Evolutionary conservation across 2,888 invertebrate species (phyloP).

Genomic region (Palloptera scutellata): DNA sequence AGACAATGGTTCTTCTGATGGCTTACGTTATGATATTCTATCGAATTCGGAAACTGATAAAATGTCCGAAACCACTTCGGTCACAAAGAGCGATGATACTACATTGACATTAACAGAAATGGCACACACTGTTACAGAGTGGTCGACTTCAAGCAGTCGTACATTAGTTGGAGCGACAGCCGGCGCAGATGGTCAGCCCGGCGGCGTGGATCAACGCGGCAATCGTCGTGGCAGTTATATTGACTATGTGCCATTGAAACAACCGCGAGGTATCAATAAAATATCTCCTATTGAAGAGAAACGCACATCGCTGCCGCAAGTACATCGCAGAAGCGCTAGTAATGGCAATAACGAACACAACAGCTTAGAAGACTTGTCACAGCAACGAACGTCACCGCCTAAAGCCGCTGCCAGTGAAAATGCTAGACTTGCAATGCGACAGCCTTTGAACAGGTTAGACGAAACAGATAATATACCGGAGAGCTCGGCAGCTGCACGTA

Average conservation of each 20-base stretch:
- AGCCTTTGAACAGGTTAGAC: constrained; percentile 46
- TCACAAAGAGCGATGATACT: constrained; percentile 83
- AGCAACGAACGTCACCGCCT: constrained; percentile 43
- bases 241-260: constrained; percentile 61
- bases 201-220: constrained; percentile 38
- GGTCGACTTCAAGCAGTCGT: constrained; percentile 83
- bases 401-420: constrained; percentile 37
- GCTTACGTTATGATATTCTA: constrained; percentile 69
- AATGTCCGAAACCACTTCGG: constrained; percentile 72
- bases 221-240: constrained; percentile 49
- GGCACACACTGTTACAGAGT: constrained; percentile 83
- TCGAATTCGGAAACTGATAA: constrained; percentile 71
- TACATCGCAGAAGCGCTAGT: constrained; percentile 56
- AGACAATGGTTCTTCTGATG: constrained; percentile 63
- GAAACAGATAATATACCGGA: constrained; percentile 45
- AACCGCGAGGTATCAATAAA: constrained; percentile 50
- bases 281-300: constrained; percentile 57
- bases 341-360: constrained; percentile 50
- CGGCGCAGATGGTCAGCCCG: constrained; percentile 57
- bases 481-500: constrained; percentile 57
- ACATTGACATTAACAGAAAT: constrained; percentile 73
- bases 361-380: constrained; percentile 43
- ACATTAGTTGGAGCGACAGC: constrained; percentile 72
- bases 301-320: constrained; percentile 53
- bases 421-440: constrained; percentile 48